Evolutionary conservation across 2,888 invertebrate species (phyloP).

Genomic region (Melolontha melolontha): DNA sequence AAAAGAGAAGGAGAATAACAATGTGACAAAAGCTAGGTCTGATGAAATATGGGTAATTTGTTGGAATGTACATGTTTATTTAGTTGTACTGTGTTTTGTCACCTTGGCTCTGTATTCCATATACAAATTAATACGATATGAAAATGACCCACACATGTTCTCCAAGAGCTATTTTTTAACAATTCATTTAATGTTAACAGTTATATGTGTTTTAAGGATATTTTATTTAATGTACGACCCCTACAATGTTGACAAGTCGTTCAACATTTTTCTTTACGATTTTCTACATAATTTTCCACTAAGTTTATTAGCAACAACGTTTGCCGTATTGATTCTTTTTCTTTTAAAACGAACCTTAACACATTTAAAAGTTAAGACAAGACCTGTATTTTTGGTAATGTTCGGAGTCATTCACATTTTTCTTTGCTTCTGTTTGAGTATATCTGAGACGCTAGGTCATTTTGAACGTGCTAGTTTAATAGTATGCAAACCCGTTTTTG

Average conservation of each 20-base stretch:
- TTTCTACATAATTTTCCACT: constrained; percentile 87
- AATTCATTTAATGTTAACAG: constrained; percentile 84
- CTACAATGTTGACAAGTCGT: constrained; percentile 86
- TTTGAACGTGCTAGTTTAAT: constrained; percentile 68
- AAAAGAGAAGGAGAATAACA: constrained; percentile 60
- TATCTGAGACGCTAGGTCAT: constrained; percentile 72
- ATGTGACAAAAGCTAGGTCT: constrained; percentile 61
- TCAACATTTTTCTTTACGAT: constrained; percentile 83
- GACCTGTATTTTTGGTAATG: constrained; percentile 82
- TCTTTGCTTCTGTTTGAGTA: constrained; percentile 85
- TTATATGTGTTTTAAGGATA: constrained; percentile 84
- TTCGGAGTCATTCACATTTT: constrained; percentile 84
- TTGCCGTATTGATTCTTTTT: constrained; percentile 88
- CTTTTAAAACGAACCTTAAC: constrained; percentile 82
- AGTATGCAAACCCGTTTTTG: constrained; percentile 87
- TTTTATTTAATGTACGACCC: constrained; percentile 93
- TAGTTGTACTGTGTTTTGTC: constrained; percentile 87
- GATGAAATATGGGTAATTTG: constrained; percentile 82
- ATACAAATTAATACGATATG: constrained; percentile 87
- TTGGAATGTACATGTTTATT: constrained; percentile 92
- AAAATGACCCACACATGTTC: constrained; percentile 87
- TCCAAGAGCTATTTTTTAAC: constrained; percentile 90
- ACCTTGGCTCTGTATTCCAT: constrained; percentile 87
- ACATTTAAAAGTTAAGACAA: constrained; percentile 75
- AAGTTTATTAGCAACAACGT: constrained; percentile 89